Base-by-base conservation (phyloP, 2,888 invertebrate genomes). In the Branchipolynoe longqiensis region DNA sequence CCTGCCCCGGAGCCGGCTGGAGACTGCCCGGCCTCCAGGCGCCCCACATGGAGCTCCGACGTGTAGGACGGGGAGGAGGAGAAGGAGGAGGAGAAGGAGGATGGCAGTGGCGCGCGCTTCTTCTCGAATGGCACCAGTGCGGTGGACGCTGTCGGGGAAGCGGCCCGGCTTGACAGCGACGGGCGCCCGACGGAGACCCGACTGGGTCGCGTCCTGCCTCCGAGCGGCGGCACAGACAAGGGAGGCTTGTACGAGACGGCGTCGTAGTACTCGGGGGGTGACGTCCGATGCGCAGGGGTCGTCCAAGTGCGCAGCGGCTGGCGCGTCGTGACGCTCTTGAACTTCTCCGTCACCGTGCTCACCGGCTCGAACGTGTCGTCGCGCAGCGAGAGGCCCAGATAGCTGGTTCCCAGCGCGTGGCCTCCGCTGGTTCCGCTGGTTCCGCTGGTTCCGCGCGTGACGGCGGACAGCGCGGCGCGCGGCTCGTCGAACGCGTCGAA, bases 291-390 rank as follows among this genome's bases (percentile, higher is more conserved):
- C 62, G 62, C 62, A 18, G 0, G 33, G 36, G 2, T 1, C 38
- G 0, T 33, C 33, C 14, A 33, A 1, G 69, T 36, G 22, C n/a
- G 8, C 14, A 31, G 41, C 6, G 78, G 78, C 28, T 0, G 0
- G 25, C 78, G 78, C 3, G 25, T 54, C 3, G 78, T 78, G 28
- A 78, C 78, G 6, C 41, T 41, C 48, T 78, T 78, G 31, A 78
- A 78, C 78, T 78, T 78, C 78, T 78, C 78, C 6, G 78, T 78
- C n/a, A 78, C 54, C 6, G 78, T 78, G 48, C 48, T 48, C 2
- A 78, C 3, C 31, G 78, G 78, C 31, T 78, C 78, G 28, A 48
- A 78, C 25, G 3, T 25, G n/a, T 40, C 74, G 4, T 1, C 12
- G 28, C 12, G 12, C 0, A 1, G 2, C 8, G 8, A 22, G 3